Percentiles rank a stretch among this genome's conserved stretches.
Evolutionary conservation across 2,113 vertebrate species (phyloP).

Genomic region (Sylvilagus bachmani): DNA sequence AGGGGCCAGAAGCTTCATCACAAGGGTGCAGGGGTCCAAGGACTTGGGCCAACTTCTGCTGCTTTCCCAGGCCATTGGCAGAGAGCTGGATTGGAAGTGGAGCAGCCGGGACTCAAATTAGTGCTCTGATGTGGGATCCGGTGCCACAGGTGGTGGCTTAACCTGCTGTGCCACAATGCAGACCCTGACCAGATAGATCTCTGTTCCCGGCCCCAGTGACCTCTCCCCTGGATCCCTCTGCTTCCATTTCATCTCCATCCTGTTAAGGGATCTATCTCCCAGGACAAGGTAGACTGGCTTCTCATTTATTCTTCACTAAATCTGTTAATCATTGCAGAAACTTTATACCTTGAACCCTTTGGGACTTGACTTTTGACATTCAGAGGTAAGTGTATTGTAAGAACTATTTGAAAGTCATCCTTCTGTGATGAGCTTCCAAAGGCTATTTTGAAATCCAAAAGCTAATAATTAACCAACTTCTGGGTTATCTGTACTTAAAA

Average conservation of each 20-base stretch:
- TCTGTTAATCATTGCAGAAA: conserved; percentile 47
- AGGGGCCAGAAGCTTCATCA: too few relatives aligned
- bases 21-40: too few relatives aligned
- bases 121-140: too few relatives aligned
- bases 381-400: conserved; percentile 12
- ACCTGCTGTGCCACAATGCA: too few relatives aligned
- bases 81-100: too few relatives aligned
- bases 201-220: neutral
- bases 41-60: too few relatives aligned
- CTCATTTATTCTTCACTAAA: neutral
- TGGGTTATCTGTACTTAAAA: neutral
- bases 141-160: too few relatives aligned
- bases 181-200: fast-evolving
- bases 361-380: conserved; percentile 1
- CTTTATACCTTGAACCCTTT: neutral
- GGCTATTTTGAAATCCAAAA: conserved; percentile 40
- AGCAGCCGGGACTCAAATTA: too few relatives aligned
- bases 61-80: too few relatives aligned
- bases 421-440: conserved; percentile 30
- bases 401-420: neutral
- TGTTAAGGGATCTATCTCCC: neutral
- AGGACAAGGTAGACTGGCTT: neutral
- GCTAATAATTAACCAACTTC: conserved; percentile 38
- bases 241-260: neutral
- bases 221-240: neutral